Evolutionary conservation across 2,797 vertebrate species (phyloP).

Genomic region (Peromyscus nudipes): DNA sequence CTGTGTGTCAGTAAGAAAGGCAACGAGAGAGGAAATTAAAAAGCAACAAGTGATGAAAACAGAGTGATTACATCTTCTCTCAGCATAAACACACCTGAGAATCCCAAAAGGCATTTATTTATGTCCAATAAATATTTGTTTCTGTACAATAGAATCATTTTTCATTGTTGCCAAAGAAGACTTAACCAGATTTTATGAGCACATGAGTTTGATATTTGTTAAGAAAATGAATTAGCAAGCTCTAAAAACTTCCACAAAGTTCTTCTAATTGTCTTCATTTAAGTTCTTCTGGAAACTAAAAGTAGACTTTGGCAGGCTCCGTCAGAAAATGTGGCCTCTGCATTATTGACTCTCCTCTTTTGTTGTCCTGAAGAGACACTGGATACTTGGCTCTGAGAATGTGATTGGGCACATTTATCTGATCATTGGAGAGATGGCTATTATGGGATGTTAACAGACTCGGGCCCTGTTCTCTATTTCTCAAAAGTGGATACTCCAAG

Average conservation of each 20-base stretch:
- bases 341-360: neutral
- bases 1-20: constrained; percentile 12
- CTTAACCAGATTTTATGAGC: constrained; percentile 33
- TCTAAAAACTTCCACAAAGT: neutral
- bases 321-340: neutral
- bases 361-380: neutral
- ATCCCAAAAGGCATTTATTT: constrained; percentile 67
- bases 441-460: neutral
- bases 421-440: neutral
- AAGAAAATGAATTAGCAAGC: constrained; percentile 54
- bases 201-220: constrained; percentile 60
- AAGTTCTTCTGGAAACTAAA: neutral
- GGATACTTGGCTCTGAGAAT: neutral
- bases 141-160: constrained; percentile 1
- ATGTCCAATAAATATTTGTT: constrained; percentile 64
- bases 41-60: constrained; percentile 64
- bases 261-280: constrained; percentile 15
- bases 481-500: neutral
- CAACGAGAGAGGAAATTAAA: constrained; percentile 79
- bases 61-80: constrained; percentile 77
- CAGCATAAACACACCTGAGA: constrained; percentile 52
- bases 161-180: constrained; percentile 66
- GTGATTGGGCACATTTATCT: neutral
- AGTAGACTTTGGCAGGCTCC: neutral
- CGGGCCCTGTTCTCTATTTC: neutral